Evolutionary conservation across 2,797 vertebrate species (phyloP), one percentile per base, ranked within the genome.

Genomic region (Morus bassanus): DNA sequence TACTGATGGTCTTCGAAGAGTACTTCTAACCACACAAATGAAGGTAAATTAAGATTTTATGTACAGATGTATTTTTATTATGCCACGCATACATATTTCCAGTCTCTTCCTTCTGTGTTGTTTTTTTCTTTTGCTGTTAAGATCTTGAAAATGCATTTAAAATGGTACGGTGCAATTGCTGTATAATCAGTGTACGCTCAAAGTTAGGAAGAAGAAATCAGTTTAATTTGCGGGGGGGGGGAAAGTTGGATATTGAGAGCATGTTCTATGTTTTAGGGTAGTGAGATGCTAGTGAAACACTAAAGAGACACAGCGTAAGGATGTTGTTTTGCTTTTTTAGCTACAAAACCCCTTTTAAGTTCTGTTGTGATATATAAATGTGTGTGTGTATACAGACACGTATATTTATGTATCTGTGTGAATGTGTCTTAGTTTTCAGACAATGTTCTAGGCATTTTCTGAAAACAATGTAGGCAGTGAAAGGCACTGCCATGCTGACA

Each of bases 21-120:
- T 98, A 46, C 98, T 99, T 73, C 98, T 99, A 79, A 98, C 98
- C 69, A 99, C 99, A 86, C 99, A 99, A 97, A 97, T 99, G 92
- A 99, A 99, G 99, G 99, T 99, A 98, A 97, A 82, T 93, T 60
- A 73, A 64, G 22, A 77, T 50, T 94, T 86, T 72, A 85, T 27
- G 22, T 77, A 25, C 18, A 68, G 48, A 33, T 93, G n/a, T n/a
- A 27, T 91, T 93, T 96, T 95, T 95, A 78, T 94, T 95, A 79
- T 13, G 31, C 28, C 8, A 54, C 30, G 39, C 69, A 78, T 85
- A 84, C 48, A 57, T 60, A 24, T 92, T 95, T 85, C 75, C 65
- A 7, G 74, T 87, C 22, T 56, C 57, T 27, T 75, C 91, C 72
- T 95, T 93, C 86, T 87, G 65, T 79, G 16, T 45, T 69, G n/a